Evolutionary conservation across 92 coral and sea anemone genomes (phyloP).

Genomic region (Epizoanthus ramosus): DNA sequence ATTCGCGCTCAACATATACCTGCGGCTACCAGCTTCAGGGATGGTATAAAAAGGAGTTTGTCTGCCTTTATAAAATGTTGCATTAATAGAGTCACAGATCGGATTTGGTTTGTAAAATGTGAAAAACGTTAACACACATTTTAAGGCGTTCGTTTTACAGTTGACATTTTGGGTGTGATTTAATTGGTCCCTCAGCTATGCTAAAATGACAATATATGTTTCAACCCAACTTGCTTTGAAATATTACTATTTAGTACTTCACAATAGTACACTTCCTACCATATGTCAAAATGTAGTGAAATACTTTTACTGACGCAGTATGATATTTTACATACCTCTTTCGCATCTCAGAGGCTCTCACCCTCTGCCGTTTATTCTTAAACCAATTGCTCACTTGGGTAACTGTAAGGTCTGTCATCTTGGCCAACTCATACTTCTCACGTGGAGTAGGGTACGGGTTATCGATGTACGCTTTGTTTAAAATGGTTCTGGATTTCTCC

Average conservation of each 20-base stretch:
- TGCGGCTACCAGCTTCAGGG: no score
- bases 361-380: conserved; percentile 87
- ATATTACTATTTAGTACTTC: background rate
- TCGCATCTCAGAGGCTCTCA: conserved; percentile 88
- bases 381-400: conserved; percentile 96
- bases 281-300: conserved; percentile 22
- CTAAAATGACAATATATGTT: background rate
- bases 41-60: no score
- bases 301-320: conserved; percentile 11
- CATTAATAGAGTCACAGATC: no score
- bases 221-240: no score
- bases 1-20: no score
- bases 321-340: conserved; percentile 68
- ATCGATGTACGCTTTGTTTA: conserved; percentile 88
- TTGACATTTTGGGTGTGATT: background rate
- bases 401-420: conserved; percentile 89
- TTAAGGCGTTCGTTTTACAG: no score
- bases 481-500: conserved; percentile 82
- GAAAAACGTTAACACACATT: no score
- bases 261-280: background rate
- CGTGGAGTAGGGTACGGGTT: conserved; percentile 90
- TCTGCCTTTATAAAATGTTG: no score
- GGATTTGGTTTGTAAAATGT: no score
- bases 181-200: background rate
- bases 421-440: conserved; percentile 84